These are phyloP conservation scores for Microctenopoma steveboyesi DNA, from an alignment of 2,797 vertebrate genomes.

Conservation along the genomic window DNA sequence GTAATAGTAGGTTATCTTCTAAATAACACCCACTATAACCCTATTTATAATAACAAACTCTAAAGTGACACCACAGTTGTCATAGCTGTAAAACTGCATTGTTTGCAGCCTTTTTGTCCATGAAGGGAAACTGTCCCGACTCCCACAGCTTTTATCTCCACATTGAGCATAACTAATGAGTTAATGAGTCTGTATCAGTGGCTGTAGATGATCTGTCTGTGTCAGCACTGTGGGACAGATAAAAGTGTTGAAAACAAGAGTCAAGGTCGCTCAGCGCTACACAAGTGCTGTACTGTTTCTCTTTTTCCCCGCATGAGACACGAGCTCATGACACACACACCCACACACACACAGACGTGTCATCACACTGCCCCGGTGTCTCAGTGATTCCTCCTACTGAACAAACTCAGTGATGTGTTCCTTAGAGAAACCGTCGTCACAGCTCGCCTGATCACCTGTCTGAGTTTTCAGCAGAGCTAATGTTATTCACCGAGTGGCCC, in stretches of 20 bases:
- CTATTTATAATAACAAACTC: too few relatives aligned
- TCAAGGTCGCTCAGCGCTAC: constrained; percentile 29
- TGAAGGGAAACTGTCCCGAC: background rate
- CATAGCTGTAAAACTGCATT: too few relatives aligned
- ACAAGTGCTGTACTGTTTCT: background rate
- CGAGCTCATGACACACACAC: background rate
- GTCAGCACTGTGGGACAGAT: constrained; percentile 19
- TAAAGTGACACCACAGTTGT: too few relatives aligned
- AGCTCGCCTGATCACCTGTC: constrained; percentile 17
- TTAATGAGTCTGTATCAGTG: background rate
- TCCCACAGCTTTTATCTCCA: background rate
- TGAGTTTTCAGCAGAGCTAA: constrained; percentile 11
- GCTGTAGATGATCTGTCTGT: constrained; percentile 4
- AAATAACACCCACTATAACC: too few relatives aligned
- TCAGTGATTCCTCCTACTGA: constrained; percentile 6
- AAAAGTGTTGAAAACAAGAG: constrained; percentile 22
- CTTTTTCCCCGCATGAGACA: constrained; percentile 1
- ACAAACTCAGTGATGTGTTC: constrained; percentile 28
- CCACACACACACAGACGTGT: background rate
- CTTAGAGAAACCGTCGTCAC: constrained; percentile 1
- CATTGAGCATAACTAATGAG: background rate
- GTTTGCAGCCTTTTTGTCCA: background rate
- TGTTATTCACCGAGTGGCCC: background rate
- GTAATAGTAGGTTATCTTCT: too few relatives aligned
- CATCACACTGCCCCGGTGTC: background rate